A percentile compares a stretch with the other conserved stretches of the same genome.
These are phyloP conservation scores for Parascotia fuliginaria DNA, from an alignment of 2,888 invertebrate species.

Conservation along the genomic window DNA sequence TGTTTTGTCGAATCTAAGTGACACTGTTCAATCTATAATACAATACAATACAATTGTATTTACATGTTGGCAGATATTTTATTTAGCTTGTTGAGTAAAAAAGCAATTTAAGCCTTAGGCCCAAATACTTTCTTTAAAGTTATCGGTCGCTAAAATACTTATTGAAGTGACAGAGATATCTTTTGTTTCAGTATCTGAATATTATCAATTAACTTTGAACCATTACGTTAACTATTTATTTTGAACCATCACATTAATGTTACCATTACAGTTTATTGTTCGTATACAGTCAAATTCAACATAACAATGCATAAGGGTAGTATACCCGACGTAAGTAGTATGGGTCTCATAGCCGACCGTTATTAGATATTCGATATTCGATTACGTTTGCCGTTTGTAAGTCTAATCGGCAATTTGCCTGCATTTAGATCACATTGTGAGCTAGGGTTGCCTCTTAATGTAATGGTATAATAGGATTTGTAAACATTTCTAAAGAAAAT, in stretches of 20 bases:
- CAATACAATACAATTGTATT: no score
- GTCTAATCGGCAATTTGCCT: slow-evolving; percentile 30
- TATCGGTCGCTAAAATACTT: no score
- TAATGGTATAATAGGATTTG: background rate
- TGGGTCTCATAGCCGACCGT: slow-evolving; percentile 13
- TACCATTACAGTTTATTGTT: background rate
- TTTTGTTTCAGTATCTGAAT: no score
- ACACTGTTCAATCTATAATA: no score
- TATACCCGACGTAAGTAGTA: slow-evolving; percentile 21
- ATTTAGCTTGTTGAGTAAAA: no score
- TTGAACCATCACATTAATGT: background rate
- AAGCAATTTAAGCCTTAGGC: no score
- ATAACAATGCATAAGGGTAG: background rate
- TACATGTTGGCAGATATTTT: no score
- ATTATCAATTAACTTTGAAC: no score
- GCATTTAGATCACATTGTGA: slow-evolving; percentile 22
- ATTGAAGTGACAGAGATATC: no score
- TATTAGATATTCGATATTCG: slow-evolving; percentile 27
- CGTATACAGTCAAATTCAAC: background rate
- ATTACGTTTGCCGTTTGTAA: slow-evolving; percentile 35
- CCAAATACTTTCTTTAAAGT: no score
- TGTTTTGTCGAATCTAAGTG: no score
- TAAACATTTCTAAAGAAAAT: background rate
- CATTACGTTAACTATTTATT: background rate
- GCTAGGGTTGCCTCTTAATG: slow-evolving; percentile 2